These are phyloP conservation scores for Amblyopsis hoosieri DNA, from an alignment of 2,797 vertebrate genomes.

Conservation along the genomic window DNA sequence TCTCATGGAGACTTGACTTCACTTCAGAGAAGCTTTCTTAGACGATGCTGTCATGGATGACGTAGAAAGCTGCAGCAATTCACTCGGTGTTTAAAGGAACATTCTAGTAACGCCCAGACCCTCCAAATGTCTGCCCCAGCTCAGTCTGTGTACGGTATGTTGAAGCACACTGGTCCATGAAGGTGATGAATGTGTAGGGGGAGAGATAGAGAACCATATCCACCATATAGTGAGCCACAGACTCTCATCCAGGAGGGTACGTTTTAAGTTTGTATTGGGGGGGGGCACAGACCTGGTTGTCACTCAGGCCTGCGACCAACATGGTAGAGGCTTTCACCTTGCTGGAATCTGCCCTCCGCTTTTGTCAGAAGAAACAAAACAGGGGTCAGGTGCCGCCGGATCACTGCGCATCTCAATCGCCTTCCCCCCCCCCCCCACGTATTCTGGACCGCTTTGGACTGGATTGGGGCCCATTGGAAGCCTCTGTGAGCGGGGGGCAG, in stretches of 20 bases:
- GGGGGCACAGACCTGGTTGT: background rate
- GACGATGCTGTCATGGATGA: background rate
- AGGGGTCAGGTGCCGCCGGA: constrained; percentile 14
- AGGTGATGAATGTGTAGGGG: no score
- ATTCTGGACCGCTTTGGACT: constrained; percentile 17
- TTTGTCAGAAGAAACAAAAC: constrained; percentile 14
- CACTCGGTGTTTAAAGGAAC: no score
- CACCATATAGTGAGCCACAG: no score
- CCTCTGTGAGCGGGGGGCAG: constrained; percentile 7
- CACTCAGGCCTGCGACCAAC: background rate
- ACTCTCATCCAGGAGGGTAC: no score
- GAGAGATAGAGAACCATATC: no score
- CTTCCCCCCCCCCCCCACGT: constrained; percentile 21
- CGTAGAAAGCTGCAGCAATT: background rate
- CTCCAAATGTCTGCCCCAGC: no score
- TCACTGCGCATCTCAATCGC: constrained; percentile 23
- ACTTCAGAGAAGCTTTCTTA: constrained; percentile 1
- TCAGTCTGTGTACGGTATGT: no score
- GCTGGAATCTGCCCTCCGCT: background rate
- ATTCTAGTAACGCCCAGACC: no score
- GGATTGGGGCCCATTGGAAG: constrained; percentile 31
- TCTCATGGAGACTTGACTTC: no score
- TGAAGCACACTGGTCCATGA: no score
- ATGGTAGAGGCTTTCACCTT: background rate
- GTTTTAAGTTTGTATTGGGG: no score